phyloP scores from a whole-genome alignment of 2,113 vertebrate genomes.

The Nematolebias whitei region DNA sequence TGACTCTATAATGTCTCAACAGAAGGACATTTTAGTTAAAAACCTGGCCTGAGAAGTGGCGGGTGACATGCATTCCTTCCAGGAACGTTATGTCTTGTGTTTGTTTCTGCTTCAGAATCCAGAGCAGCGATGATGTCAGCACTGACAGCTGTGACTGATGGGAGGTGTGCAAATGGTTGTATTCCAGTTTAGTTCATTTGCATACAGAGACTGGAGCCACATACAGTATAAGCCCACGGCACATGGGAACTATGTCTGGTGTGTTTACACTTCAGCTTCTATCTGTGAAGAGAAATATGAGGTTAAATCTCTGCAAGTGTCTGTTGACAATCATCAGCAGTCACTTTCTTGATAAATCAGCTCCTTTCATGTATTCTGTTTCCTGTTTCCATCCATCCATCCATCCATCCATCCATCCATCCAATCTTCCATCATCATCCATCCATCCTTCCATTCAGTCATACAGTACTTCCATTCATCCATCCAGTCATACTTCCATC shows the following conservation, averaged over 20 bases:
- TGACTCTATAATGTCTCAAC: no score
- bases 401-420: no score
- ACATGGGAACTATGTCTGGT: background rate
- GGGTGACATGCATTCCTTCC: no score
- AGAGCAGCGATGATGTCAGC: slow-evolving; percentile 7
- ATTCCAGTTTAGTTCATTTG: background rate
- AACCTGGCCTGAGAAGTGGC: no score
- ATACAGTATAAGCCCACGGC: background rate
- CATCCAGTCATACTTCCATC: no score
- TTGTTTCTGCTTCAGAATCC: slow-evolving; percentile 4
- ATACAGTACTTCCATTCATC: no score
- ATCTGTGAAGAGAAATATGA: slow-evolving; percentile 49
- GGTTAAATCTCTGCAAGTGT: slow-evolving; percentile 45
- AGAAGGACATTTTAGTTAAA: no score
- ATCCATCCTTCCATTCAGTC: no score
- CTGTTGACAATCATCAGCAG: slow-evolving; percentile 47
- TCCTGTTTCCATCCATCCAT: no score
- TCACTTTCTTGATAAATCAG: slow-evolving; percentile 56
- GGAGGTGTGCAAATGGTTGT: background rate
- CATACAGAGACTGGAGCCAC: background rate
- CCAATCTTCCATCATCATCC: no score
- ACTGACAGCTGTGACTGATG: slow-evolving; percentile 19
- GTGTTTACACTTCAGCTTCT: background rate
- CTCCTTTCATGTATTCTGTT: slow-evolving; percentile 26
- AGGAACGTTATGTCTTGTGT: background rate